phyloP scores from a whole-genome alignment of 2,888 invertebrate species.

The Drosophila recens region DNA sequence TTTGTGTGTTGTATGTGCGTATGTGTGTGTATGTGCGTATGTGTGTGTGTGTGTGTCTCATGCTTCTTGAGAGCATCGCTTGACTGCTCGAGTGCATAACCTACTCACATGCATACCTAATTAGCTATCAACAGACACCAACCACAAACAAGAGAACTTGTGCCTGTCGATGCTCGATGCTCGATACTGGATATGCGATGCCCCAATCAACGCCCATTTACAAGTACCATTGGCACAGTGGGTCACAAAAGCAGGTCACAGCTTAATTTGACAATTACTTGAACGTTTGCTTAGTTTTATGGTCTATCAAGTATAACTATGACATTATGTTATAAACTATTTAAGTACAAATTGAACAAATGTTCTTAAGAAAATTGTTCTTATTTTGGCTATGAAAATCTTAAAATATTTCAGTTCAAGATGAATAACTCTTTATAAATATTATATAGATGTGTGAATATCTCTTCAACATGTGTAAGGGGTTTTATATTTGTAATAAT shows the following conservation, averaged over 20 bases:
- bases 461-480: no score
- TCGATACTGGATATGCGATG: slow-evolving; percentile 27
- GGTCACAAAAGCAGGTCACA: slow-evolving; percentile 6
- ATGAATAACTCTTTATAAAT: neutral
- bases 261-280: neutral
- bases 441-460: no score
- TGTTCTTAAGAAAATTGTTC: no score
- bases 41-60: slow-evolving; percentile 38
- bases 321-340: neutral
- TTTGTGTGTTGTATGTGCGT: slow-evolving; percentile 7
- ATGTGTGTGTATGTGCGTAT: slow-evolving; percentile 4
- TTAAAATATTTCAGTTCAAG: neutral
- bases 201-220: slow-evolving; percentile 38
- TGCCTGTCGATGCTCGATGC: slow-evolving; percentile 3
- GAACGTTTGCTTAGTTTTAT: neutral
- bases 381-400: neutral
- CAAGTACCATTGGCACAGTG: slow-evolving; percentile 32
- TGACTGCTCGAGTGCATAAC: slow-evolving; percentile 46
- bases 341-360: no score
- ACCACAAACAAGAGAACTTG: slow-evolving; percentile 11
- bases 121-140: slow-evolving; percentile 20
- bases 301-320: neutral
- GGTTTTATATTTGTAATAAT: no score
- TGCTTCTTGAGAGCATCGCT: slow-evolving; percentile 51
- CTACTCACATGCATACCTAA: slow-evolving; percentile 54